phyloP scores from a whole-genome alignment of 2,113 vertebrate genomes.

The Prionailurus viverrinus region DNA sequence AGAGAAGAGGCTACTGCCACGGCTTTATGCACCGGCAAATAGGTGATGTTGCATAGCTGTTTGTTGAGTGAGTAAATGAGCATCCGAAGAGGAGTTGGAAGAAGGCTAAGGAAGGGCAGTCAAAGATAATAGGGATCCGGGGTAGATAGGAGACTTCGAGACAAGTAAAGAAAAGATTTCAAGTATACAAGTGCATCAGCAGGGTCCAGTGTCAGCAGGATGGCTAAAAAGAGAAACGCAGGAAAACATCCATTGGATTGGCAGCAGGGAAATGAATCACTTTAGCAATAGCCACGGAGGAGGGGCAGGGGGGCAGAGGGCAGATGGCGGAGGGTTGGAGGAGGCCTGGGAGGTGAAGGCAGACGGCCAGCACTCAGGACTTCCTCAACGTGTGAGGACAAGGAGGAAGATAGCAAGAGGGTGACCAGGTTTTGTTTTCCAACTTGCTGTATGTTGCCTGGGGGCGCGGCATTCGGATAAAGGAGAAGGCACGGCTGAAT shows the following conservation, averaged over 20 bases:
- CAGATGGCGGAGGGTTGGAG: rapidly evolving
- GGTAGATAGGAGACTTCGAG: not conserved
- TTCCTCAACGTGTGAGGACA: rapidly evolving
- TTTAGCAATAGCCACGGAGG: not conserved
- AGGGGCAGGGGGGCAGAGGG: rapidly evolving
- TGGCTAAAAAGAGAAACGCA: not conserved
- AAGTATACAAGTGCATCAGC: not conserved
- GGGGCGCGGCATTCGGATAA: too few relatives aligned
- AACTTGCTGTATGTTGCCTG: not conserved
- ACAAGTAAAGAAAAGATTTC: not conserved
- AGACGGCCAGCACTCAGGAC: not conserved
- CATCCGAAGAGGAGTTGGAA: too few relatives aligned
- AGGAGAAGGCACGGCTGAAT: not conserved
- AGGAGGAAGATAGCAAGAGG: not conserved
- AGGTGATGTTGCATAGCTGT: not conserved
- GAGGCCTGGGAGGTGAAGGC: too few relatives aligned
- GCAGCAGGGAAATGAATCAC: too few relatives aligned
- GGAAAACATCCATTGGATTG: not conserved
- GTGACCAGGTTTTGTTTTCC: not conserved
- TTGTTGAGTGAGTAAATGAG: not conserved
- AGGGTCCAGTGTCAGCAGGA: not conserved
- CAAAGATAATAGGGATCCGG: not conserved
- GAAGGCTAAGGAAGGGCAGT: not conserved
- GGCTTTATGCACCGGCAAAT: too few relatives aligned
- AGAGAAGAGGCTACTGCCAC: not conserved